Evolutionary conservation across 2,113 vertebrate species (phyloP).

Genomic region (Serranochromis macrocephalus): DNA sequence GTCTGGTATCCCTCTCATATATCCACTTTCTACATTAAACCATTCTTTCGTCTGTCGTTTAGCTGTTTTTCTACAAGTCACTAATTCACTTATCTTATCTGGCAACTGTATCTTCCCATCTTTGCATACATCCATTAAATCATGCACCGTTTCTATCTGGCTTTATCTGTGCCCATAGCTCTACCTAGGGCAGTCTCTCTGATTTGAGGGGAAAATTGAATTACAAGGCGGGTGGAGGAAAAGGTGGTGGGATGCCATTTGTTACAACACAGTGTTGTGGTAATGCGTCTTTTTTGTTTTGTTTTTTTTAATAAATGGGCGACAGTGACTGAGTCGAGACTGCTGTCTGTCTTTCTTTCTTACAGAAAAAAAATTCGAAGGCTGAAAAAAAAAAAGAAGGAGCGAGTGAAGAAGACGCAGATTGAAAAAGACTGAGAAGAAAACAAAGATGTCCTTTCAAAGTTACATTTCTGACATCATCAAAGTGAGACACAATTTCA

Average conservation of each 20-base stretch:
- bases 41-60: background rate
- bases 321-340: background rate
- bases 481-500: slow-evolving; percentile 49
- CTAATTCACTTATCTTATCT: background rate
- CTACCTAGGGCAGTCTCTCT: background rate
- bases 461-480: slow-evolving; percentile 58
- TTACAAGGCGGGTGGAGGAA: slow-evolving; percentile 33
- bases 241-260: slow-evolving; percentile 41
- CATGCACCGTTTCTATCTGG: background rate
- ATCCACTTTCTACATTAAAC: background rate
- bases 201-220: slow-evolving; percentile 52
- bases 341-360: background rate
- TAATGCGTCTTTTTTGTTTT: background rate
- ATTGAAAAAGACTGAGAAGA: background rate
- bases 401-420: background rate
- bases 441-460: slow-evolving; percentile 55
- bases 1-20: background rate
- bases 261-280: slow-evolving; percentile 16
- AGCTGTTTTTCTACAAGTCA: background rate
- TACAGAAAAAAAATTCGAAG: background rate
- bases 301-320: background rate
- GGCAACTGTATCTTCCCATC: background rate
- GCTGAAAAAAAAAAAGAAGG: slow-evolving; percentile 3
- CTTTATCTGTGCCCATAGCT: slow-evolving; percentile 1
- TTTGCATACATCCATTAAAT: background rate